Base-by-base conservation (phyloP, 1,140 invertebrate genomes). In the Anoplolepis gracilipes region DNA sequence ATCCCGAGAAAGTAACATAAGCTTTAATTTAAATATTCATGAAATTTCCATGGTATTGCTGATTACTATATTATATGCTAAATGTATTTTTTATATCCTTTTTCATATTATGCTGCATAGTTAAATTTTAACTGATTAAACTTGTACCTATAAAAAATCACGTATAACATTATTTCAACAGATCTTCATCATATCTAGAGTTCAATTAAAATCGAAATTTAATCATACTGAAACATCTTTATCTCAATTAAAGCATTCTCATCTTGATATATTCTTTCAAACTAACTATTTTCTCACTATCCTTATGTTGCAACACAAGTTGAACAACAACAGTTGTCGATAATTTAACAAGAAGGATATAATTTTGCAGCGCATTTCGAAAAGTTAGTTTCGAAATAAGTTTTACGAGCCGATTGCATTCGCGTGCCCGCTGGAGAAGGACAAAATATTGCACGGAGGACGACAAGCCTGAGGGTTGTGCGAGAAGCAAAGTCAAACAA, bases 21-120 rank as follows among this genome's bases (percentile, higher is more conserved):
- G 33, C 46, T 55, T 39, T 33, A 79, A 79, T 79, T 69, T 79
- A 79, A 79, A 79, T 69, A 79, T 79, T 79, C 46, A 79, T 79
- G 62, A 79, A 55, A 69, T 55, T 36, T 46, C 65, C 65, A 42
- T 67, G 11, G 36, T 46, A n/a, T 46, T 57, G 64, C 77, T 55
- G 77, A 79, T 79, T 69, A 79, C 64, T 69, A 13, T 13, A 67
- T 57, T 67, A 53, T 55, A 6, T 39, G 30, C 77, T 57, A 55
- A 16, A 55, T 69, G 11, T 49, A 49, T 67, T 28, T 79, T 19
- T 79, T n/a, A 49, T 30, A 36, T 79, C 33, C n/a, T 78, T 36
- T 53, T 10, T n/a, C 22, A 42, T 1, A 28, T 67, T 67, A 78
- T 46, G 11, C n/a, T 10, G 16, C 62, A 36, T 28, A 55, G 22